A percentile compares a stretch with the other conserved stretches of the same genome.
Conservation (phyloP, 2,113 vertebrate species). For the Caloenas nicobarica region DNA sequence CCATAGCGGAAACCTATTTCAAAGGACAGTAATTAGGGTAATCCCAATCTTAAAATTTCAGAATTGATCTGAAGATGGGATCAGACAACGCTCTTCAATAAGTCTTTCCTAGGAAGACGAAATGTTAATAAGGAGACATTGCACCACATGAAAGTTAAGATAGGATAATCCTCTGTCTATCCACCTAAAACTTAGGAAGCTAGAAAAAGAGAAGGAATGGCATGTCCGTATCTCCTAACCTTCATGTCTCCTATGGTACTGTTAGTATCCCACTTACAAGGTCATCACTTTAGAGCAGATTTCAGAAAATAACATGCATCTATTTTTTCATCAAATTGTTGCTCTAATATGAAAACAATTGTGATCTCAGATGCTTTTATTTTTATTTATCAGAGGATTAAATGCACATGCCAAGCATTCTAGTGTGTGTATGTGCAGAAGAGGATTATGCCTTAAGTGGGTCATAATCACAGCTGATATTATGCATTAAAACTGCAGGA, state of each 20-base stretch:
- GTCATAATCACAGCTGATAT: background rate
- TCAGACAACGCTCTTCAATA: background rate
- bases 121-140: background rate
- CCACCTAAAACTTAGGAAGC: background rate
- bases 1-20: background rate
- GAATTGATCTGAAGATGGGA: background rate
- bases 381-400: background rate
- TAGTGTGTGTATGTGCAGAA: background rate
- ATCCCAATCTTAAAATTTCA: background rate
- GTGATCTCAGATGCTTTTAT: background rate
- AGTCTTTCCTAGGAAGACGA: background rate
- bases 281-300: background rate
- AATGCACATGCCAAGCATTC: background rate
- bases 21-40: background rate
- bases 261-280: background rate
- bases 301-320: background rate
- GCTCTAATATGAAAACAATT: background rate
- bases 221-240: background rate
- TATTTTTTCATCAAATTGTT: background rate
- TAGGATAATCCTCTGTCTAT: background rate
- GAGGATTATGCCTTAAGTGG: background rate
- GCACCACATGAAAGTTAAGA: background rate
- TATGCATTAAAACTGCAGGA: background rate
- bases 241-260: background rate
- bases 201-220: background rate